A percentile compares a stretch with the other conserved stretches of the same genome.
phyloP scores from a whole-genome alignment of 2,888 invertebrate species.

The Leptarthrus brevirostris region DNA sequence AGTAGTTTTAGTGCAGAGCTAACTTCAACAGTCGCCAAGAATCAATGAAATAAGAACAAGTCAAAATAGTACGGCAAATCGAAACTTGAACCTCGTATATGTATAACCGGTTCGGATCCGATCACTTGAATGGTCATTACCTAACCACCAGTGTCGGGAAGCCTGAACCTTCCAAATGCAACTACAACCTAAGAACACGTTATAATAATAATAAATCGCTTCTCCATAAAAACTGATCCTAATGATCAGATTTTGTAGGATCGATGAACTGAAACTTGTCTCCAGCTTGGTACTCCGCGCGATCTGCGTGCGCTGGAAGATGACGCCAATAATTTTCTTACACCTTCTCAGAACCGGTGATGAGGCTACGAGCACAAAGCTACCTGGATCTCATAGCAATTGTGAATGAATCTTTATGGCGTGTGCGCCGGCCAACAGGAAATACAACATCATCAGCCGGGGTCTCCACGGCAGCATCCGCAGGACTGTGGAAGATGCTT shows the following conservation, averaged over 20 bases:
- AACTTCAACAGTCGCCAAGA: neutral
- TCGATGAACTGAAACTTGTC: slow-evolving; percentile 8
- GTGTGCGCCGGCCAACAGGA: slow-evolving; percentile 12
- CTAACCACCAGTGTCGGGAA: neutral
- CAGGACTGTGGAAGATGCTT: slow-evolving; percentile 16
- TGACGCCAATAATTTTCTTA: neutral
- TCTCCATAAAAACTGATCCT: slow-evolving; percentile 11
- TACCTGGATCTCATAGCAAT: neutral
- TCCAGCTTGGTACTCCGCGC: neutral
- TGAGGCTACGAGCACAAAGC: too few species aligned
- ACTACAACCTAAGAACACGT: neutral
- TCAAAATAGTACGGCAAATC: neutral
- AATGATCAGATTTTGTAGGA: slow-evolving; percentile 7
- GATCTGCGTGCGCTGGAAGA: neutral
- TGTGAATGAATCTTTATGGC: slow-evolving; percentile 29
- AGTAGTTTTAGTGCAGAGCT: neutral
- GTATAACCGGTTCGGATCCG: neutral
- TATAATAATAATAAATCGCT: slow-evolving; percentile 23
- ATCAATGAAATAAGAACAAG: neutral
- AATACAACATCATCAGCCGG: neutral
- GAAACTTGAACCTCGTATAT: neutral
- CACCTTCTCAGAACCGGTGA: neutral
- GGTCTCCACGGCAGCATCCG: neutral
- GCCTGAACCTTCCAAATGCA: neutral
- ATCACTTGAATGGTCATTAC: neutral